Conservation (phyloP, 2,888 invertebrate species). For the Meteorus cinctellus region DNA sequence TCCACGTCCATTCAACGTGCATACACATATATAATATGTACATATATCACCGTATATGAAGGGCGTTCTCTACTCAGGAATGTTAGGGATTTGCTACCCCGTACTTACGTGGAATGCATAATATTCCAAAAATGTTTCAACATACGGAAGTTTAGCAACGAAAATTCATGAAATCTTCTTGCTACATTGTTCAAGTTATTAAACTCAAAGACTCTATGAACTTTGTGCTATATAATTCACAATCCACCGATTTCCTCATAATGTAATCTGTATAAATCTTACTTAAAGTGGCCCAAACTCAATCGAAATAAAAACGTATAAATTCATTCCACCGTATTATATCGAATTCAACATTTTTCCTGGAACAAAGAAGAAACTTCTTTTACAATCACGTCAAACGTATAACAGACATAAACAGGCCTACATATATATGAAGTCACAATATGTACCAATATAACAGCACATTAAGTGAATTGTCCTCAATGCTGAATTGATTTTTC, state of each 20-base stretch:
- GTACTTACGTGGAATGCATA: slow-evolving; percentile 5
- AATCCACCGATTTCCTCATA: background rate
- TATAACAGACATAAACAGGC: background rate
- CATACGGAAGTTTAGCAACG: background rate
- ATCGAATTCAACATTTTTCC: too few relatives aligned
- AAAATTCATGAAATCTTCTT: background rate
- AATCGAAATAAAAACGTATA: too few relatives aligned
- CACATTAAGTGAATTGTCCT: background rate
- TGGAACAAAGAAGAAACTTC: background rate
- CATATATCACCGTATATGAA: background rate
- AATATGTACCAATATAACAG: background rate
- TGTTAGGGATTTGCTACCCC: slow-evolving; percentile 9
- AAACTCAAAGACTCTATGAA: background rate
- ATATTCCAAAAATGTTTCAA: slow-evolving; percentile 9
- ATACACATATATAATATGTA: background rate
- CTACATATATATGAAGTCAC: background rate
- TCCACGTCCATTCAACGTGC: background rate
- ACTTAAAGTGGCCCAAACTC: too few relatives aligned
- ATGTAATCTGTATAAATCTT: too few relatives aligned
- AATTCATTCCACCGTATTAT: too few relatives aligned
- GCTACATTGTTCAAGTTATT: background rate
- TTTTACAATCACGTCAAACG: background rate
- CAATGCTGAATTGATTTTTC: background rate
- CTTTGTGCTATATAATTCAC: background rate
- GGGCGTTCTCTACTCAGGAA: slow-evolving; percentile 34